Base-by-base conservation (phyloP, 2,113 vertebrate species). In the Aldabrachelys gigantea region DNA sequence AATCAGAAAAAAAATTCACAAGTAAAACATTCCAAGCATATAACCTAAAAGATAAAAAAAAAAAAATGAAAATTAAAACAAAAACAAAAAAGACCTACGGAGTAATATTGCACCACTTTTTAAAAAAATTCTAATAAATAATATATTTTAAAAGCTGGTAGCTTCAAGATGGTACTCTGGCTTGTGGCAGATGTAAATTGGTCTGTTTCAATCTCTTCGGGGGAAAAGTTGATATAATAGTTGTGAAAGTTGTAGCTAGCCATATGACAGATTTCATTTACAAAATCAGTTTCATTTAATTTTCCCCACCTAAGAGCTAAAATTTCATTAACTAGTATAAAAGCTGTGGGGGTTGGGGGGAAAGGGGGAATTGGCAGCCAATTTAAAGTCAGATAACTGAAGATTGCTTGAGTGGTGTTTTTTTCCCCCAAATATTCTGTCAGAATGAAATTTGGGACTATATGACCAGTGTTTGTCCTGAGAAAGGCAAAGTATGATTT, bases 401-500 rank as follows among this genome's bases (percentile, higher is more conserved):
- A 35, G 56, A 12, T 12, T 59, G 12, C 25, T 27, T 6, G 3
- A 25, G 10, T 44, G 9, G 25, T 25, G 22, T 22, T 24, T 80
- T 35, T 62, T 17, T 82, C 14, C 54, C 22, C 24, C 54, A 78
- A 85, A 79, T 79, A 50, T 38, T 7, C 29, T 24, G 16, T 65
- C 25, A 75, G n/a, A 72, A 72, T 41, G 8, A 22, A 72, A 19
- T 72, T 11, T 31, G 0, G 0, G 19, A 25, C 38, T 19, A 21
- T 11, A 54, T 38, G 41, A 69, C 24, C 16, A 82, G 2, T 16
- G 2, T 12, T 5, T 65, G 29, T 27, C 50, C 11, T 11, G 47
- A 21, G 1, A 53, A 35, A 78, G 27, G 47, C 44, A 50, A 4
- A 69, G 19, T 59, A 12, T 2, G 1, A 19, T 57, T 79, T 59